phyloP scores from a whole-genome alignment of 2,888 invertebrate species.

The Papilio demoleus region DNA sequence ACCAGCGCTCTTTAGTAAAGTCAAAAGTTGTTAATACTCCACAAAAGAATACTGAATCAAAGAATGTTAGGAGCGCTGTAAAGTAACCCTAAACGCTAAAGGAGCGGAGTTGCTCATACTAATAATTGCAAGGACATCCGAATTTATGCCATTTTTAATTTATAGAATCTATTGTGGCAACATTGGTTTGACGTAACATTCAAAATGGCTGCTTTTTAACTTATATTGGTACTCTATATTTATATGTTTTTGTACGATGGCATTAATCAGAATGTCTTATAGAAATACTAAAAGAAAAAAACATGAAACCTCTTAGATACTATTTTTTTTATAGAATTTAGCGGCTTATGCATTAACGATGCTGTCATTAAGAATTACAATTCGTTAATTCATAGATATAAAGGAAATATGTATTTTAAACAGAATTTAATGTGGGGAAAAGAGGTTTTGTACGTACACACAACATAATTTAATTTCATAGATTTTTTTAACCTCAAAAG shows the following conservation, averaged over 20 bases:
- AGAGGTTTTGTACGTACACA: constrained; percentile 30
- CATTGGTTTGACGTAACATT: not conserved
- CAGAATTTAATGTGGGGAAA: constrained; percentile 41
- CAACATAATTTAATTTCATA: not conserved
- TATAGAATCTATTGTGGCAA: not conserved
- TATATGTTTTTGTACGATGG: constrained; percentile 4
- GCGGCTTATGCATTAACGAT: constrained; percentile 41
- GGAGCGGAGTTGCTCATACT: constrained; percentile 25
- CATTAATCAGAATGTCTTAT: constrained; percentile 35
- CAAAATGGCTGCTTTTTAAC: constrained; percentile 3
- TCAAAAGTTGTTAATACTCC: constrained; percentile 47
- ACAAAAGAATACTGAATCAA: constrained; percentile 57
- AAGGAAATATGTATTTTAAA: constrained; percentile 41
- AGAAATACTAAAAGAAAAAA: constrained; percentile 49
- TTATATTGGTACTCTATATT: not conserved
- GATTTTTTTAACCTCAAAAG: not conserved
- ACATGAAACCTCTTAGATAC: constrained; percentile 51
- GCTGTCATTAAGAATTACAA: constrained; percentile 33
- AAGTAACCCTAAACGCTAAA: constrained; percentile 35
- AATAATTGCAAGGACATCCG: constrained; percentile 34
- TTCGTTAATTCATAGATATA: constrained; percentile 40
- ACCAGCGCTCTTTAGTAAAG: constrained; percentile 51
- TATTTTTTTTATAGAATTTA: constrained; percentile 44
- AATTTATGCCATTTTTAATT: constrained; percentile 28
- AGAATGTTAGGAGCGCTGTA: constrained; percentile 30